phyloP scores from a whole-genome alignment of 2,888 invertebrate genomes.

The Tinea semifulvella region DNA sequence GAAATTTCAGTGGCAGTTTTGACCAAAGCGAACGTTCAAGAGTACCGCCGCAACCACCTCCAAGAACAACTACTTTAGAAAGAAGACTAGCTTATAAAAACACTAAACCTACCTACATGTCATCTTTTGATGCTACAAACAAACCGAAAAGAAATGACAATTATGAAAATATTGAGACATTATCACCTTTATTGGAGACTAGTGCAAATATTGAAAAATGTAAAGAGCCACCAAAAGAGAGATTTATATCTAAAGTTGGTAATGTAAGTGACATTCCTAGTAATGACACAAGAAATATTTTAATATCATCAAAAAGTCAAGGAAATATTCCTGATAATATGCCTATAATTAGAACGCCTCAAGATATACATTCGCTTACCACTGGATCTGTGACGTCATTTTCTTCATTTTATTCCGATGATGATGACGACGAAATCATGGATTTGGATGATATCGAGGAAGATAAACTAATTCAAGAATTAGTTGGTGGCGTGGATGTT shows the following conservation, averaged over 20 bases:
- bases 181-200: constrained; percentile 28
- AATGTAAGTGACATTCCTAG: constrained; percentile 44
- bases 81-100: constrained; percentile 59
- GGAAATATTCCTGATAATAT: constrained; percentile 41
- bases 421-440: constrained; percentile 38
- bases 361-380: constrained; percentile 46
- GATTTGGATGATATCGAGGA: constrained; percentile 42
- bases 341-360: constrained; percentile 60
- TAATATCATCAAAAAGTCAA: constrained; percentile 63
- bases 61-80: constrained; percentile 75
- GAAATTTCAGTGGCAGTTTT: constrained; percentile 32
- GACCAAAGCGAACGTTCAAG: constrained; percentile 44
- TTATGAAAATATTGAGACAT: constrained; percentile 47
- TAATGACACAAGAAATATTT: constrained; percentile 68
- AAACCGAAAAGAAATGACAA: constrained; percentile 34
- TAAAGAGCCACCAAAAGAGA: background rate
- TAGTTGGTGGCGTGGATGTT: constrained; percentile 50
- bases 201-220: background rate
- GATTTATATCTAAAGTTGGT: constrained; percentile 27
- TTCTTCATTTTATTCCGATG: constrained; percentile 48
- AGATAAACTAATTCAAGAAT: constrained; percentile 51
- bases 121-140: constrained; percentile 40
- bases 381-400: constrained; percentile 43
- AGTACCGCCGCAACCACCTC: constrained; percentile 78
- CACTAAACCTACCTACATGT: constrained; percentile 36